These are phyloP conservation scores for Eidolon helvum DNA, from an alignment of 2,113 vertebrate genomes.

Conservation along the genomic window DNA sequence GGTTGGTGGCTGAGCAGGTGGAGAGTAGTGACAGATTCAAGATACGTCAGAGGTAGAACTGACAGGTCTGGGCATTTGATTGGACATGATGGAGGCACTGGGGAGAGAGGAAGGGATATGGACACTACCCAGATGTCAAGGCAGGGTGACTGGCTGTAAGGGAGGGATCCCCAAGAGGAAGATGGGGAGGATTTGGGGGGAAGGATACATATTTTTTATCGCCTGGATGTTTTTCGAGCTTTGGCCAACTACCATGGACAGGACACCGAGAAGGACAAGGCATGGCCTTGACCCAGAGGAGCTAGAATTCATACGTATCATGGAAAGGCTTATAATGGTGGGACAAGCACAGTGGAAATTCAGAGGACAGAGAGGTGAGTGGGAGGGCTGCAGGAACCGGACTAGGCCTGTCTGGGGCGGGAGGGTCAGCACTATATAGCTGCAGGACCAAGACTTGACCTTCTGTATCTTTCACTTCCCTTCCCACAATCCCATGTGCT, in stretches of 20 bases:
- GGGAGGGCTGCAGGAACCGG: too few relatives aligned
- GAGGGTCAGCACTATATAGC: neutral
- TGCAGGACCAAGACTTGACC: neutral
- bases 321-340: neutral
- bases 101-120: neutral
- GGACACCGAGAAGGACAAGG: neutral
- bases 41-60: neutral
- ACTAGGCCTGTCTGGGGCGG: neutral
- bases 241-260: neutral
- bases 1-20: too few relatives aligned
- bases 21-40: neutral
- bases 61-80: neutral
- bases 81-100: rapidly evolving
- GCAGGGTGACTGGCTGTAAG: neutral
- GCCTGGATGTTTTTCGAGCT: neutral
- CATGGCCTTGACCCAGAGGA: neutral
- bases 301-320: neutral
- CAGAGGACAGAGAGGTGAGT: rapidly evolving
- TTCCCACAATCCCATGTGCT: neutral
- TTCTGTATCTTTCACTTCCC: neutral
- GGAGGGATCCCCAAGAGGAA: neutral
- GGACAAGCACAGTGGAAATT: neutral
- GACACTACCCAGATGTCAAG: rapidly evolving
- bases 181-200: neutral
- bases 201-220: neutral